Conservation (phyloP, 2,888 invertebrate genomes). For the Deilephila elpenor region DNA sequence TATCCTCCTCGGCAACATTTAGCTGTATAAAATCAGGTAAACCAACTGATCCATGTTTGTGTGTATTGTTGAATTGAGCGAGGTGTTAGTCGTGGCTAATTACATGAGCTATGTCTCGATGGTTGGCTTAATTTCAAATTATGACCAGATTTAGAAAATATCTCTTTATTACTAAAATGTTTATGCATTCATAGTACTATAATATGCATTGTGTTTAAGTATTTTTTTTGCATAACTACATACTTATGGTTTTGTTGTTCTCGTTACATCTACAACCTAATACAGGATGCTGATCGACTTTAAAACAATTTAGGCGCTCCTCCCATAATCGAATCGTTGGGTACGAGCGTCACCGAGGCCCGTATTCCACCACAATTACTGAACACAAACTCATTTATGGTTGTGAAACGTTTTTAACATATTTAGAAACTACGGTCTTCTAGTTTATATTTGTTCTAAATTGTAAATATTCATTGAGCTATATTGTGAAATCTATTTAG, state of each 20-base stretch:
- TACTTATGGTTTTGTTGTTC: constrained; percentile 28
- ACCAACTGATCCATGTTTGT: too few relatives aligned
- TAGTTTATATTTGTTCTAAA: not conserved
- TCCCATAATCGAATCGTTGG: constrained; percentile 67
- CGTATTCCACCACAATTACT: constrained; percentile 72
- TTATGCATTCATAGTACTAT: too few relatives aligned
- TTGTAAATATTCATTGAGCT: too few relatives aligned
- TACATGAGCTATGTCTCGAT: too few relatives aligned
- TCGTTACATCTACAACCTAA: constrained; percentile 38
- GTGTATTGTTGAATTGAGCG: too few relatives aligned
- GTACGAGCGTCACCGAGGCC: constrained; percentile 55
- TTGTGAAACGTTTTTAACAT: constrained; percentile 31
- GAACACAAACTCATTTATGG: constrained; percentile 67
- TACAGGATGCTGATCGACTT: constrained; percentile 59
- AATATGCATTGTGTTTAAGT: not conserved
- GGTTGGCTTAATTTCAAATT: too few relatives aligned
- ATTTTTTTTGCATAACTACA: not conserved
- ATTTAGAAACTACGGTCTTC: constrained; percentile 1
- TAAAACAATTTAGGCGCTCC: constrained; percentile 78
- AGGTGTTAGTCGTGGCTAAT: too few relatives aligned
- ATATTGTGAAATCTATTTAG: too few relatives aligned
- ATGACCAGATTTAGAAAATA: too few relatives aligned
- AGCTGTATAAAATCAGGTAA: too few relatives aligned
- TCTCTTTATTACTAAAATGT: too few relatives aligned
- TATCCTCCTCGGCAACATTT: too few relatives aligned